Evolutionary conservation across 2,888 invertebrate species (phyloP).

Genomic region (Eremobia ochroleuca): DNA sequence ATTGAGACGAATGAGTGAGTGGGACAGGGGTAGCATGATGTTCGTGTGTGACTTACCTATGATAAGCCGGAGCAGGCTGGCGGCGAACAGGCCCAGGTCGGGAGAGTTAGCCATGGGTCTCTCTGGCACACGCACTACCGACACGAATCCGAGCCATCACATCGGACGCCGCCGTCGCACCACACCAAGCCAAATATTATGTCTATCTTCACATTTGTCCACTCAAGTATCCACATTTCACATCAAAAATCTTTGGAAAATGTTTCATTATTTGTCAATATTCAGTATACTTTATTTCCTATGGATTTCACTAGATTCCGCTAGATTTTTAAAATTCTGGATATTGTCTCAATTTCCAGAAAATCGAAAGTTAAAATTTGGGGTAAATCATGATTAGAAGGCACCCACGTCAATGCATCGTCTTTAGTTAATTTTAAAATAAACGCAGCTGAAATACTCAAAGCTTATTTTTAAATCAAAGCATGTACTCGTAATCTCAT

Average conservation of each 20-base stretch:
- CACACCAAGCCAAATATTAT: conserved; percentile 53
- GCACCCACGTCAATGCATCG: not conserved
- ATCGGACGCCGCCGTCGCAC: conserved; percentile 70
- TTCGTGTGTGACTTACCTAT: conserved; percentile 89
- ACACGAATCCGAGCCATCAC: conserved; percentile 84
- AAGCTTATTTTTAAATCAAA: conserved; percentile 19
- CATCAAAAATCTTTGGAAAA: conserved; percentile 15
- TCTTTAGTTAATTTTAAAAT: conserved; percentile 5
- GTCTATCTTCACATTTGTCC: conserved; percentile 31
- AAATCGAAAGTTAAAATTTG: not conserved
- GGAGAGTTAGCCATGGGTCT: conserved; percentile 91
- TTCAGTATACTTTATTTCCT: conserved; percentile 7
- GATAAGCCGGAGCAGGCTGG: conserved; percentile 92
- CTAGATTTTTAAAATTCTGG: not conserved
- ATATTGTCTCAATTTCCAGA: not conserved
- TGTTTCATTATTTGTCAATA: conserved; percentile 25
- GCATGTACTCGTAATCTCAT: not conserved
- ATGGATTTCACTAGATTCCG: not conserved
- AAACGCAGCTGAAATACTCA: conserved; percentile 3
- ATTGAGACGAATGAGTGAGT: conserved; percentile 70
- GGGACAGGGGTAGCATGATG: not conserved
- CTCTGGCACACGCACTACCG: conserved; percentile 79
- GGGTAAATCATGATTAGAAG: not conserved
- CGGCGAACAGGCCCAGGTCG: conserved; percentile 91
- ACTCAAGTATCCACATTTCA: conserved; percentile 24